Percentiles rank a stretch among this genome's conserved stretches.
Evolutionary conservation across 1,140 invertebrate genomes (phyloP).

Genomic region (Aleiodes sp.): DNA sequence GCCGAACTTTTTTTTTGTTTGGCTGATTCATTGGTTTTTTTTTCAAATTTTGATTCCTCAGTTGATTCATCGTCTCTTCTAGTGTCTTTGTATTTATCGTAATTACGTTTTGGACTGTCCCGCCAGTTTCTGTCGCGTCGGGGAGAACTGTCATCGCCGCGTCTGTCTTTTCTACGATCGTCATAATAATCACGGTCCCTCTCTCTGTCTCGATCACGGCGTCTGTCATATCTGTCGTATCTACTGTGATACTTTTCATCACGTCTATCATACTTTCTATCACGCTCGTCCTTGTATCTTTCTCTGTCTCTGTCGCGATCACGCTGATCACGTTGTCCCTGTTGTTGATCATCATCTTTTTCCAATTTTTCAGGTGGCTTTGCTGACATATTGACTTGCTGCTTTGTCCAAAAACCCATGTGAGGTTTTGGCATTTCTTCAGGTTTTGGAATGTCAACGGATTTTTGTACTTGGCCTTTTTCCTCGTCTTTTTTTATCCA

Average conservation of each 20-base stretch:
- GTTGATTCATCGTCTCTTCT: conserved; percentile 52
- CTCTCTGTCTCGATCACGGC: conserved; percentile 49
- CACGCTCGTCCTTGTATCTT: conserved; percentile 46
- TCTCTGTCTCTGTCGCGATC: conserved; percentile 50
- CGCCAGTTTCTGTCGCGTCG: conserved; percentile 56
- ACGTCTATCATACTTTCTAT: conserved; percentile 56
- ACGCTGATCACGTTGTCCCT: conserved; percentile 47
- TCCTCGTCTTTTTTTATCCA: conserved; percentile 65
- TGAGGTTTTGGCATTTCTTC: conserved; percentile 65
- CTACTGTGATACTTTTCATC: conserved; percentile 60
- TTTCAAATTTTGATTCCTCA: conserved; percentile 65
- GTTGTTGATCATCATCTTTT: conserved; percentile 46
- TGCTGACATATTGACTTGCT: conserved; percentile 61
- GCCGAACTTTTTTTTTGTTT: conserved; percentile 51
- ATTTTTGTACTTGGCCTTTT: conserved; percentile 42
- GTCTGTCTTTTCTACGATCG: conserved; percentile 54
- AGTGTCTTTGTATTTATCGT: conserved; percentile 59
- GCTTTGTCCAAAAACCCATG: conserved; percentile 66
- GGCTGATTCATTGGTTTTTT: conserved; percentile 54
- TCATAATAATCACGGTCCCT: conserved; percentile 59
- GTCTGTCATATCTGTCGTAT: conserved; percentile 59
- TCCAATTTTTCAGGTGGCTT: conserved; percentile 53
- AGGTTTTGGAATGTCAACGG: conserved; percentile 52
- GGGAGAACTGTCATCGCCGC: conserved; percentile 53
- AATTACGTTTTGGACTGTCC: conserved; percentile 59